Evolutionary conservation across 2,888 invertebrate species (phyloP).

Genomic region (Iselma pallidipennis): DNA sequence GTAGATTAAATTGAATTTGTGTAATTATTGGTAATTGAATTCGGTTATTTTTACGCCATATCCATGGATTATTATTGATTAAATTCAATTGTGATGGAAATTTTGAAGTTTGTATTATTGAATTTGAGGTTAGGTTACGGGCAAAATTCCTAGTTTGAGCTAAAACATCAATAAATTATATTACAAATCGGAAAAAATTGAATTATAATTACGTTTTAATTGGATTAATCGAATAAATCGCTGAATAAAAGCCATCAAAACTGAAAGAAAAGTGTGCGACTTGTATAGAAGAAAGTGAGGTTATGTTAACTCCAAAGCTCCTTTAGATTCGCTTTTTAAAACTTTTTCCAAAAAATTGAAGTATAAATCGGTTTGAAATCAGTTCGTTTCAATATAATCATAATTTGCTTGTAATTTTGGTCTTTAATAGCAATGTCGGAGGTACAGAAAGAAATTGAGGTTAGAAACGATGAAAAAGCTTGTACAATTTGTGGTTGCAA

Average conservation of each 20-base stretch:
- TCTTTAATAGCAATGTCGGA: neutral
- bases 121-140: constrained; percentile 20
- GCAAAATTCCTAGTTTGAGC: neutral
- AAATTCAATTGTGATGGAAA: constrained; percentile 1
- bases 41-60: constrained; percentile 44
- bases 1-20: constrained; percentile 39
- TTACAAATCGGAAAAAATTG: neutral
- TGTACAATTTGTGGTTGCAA: neutral
- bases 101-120: neutral
- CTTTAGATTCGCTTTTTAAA: too few species aligned
- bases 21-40: constrained; percentile 40
- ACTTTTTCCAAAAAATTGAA: too few species aligned
- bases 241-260: constrained; percentile 12
- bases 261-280: neutral
- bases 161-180: constrained; percentile 2
- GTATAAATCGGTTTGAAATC: too few species aligned
- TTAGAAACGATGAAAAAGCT: neutral
- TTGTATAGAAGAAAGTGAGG: neutral
- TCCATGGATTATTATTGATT: constrained; percentile 41
- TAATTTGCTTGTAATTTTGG: neutral
- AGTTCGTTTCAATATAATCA: too few species aligned
- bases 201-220: constrained; percentile 9
- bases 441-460: neutral
- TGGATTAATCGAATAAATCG: constrained; percentile 7
- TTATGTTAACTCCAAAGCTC: neutral